Evolutionary conservation across 2,888 invertebrate genomes (phyloP).

Genomic region (Chouioia cunea): DNA sequence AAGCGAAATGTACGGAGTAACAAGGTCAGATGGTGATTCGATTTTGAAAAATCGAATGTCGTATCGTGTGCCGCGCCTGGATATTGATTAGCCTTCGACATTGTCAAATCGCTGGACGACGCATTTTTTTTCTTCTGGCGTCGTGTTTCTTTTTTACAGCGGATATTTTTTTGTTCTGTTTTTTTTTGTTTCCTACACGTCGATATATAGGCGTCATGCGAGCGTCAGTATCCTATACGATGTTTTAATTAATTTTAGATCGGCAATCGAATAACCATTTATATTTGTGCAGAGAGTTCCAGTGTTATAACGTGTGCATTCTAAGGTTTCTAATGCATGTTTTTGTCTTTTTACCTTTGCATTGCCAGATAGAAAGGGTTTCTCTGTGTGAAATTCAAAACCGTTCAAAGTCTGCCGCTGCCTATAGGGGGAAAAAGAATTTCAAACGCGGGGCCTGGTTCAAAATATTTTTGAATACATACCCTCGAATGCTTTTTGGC

Average conservation of each 20-base stretch:
- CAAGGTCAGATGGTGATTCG: slow-evolving; percentile 69
- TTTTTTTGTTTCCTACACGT: background rate
- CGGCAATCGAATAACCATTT: slow-evolving; percentile 32
- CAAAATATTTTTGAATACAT: slow-evolving; percentile 27
- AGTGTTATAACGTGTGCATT: background rate
- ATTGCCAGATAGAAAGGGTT: slow-evolving; percentile 12
- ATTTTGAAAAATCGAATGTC: slow-evolving; percentile 67
- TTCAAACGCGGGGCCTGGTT: slow-evolving; percentile 5
- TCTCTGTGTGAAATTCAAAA: slow-evolving; percentile 29
- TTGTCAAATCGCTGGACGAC: slow-evolving; percentile 67
- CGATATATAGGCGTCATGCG: background rate
- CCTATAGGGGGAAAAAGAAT: slow-evolving; percentile 21
- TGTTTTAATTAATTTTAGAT: slow-evolving; percentile 40
- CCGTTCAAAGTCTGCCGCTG: slow-evolving; percentile 21
- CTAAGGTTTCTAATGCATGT: background rate
- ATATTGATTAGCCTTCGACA: slow-evolving; percentile 69
- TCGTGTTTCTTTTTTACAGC: slow-evolving; percentile 7
- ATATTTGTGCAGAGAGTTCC: background rate
- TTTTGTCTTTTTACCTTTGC: slow-evolving; percentile 1
- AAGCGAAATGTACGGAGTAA: slow-evolving; percentile 55
- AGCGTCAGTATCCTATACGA: slow-evolving; percentile 11
- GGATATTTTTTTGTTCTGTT: background rate
- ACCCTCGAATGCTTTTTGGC: background rate
- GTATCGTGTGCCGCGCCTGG: slow-evolving; percentile 44
- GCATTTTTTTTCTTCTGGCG: slow-evolving; percentile 60